A percentile compares a stretch with the other conserved stretches of the same genome.
Conservation (phyloP, 2,113 vertebrate species). For the Datnioides undecimradiatus region DNA sequence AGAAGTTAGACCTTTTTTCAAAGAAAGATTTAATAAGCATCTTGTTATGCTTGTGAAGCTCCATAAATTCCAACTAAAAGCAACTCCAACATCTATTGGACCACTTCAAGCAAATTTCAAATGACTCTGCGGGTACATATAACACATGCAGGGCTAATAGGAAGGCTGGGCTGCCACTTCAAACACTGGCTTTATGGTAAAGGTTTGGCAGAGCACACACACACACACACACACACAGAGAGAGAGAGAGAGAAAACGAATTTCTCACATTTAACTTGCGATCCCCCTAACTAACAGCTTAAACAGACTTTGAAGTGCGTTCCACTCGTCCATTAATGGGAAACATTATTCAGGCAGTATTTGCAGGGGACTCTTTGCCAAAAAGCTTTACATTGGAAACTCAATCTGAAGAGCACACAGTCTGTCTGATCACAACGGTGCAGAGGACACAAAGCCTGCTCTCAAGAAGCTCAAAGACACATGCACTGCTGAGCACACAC, state of each 20-base stretch:
- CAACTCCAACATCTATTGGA: slow-evolving; percentile 62
- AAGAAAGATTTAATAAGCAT: slow-evolving; percentile 61
- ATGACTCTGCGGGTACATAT: slow-evolving; percentile 68
- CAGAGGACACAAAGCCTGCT: slow-evolving; percentile 50
- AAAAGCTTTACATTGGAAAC: slow-evolving; percentile 76
- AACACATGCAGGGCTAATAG: slow-evolving; percentile 74
- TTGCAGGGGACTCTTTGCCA: slow-evolving; percentile 67
- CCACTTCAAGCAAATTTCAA: slow-evolving; percentile 74
- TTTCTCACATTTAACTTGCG: slow-evolving; percentile 79
- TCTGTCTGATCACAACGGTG: slow-evolving; percentile 45
- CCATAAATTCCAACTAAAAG: slow-evolving; percentile 61
- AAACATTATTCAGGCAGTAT: slow-evolving; percentile 80
- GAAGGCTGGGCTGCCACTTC: slow-evolving; percentile 79
- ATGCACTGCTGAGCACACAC: neutral
- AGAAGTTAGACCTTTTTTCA: slow-evolving; percentile 33
- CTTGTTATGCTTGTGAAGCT: slow-evolving; percentile 66
- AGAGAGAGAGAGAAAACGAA: slow-evolving; percentile 61
- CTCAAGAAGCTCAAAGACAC: slow-evolving; percentile 34
- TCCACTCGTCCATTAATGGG: slow-evolving; percentile 75
- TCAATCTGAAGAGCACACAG: slow-evolving; percentile 68
- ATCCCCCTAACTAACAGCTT: slow-evolving; percentile 78
- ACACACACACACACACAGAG: slow-evolving; percentile 34
- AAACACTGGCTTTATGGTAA: slow-evolving; percentile 82
- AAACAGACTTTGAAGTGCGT: slow-evolving; percentile 82
- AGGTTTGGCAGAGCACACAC: slow-evolving; percentile 70